Base-by-base conservation (phyloP, 2,113 vertebrate genomes). In the Leuciscus idus region DNA sequence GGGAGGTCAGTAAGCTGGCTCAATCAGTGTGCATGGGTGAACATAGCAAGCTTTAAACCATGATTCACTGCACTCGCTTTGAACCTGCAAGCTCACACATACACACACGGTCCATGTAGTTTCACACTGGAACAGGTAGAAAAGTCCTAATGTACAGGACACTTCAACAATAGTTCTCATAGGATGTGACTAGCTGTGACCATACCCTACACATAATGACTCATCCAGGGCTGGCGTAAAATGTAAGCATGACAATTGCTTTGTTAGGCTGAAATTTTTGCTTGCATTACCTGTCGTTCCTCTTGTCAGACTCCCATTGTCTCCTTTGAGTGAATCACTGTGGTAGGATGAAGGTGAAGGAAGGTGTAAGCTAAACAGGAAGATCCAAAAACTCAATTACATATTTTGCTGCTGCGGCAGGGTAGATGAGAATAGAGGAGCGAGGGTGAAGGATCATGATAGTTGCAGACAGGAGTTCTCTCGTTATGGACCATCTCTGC, bases 1-100 rank as follows among this genome's bases (percentile, higher is more conserved):
- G 70, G 84, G 83, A 84, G 81, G 84, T 87, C 86, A 82, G 85
- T 89, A 89, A 91, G 86, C 88, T 89, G 85, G 52, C 85, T 86
- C 74, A 86, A 79, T 89, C 66, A 84, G 39, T 39, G 11, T 90
- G 88, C 88, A 88, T 89, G 88, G 80, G 74, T 90, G 89, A 90
- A 86, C 87, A 87, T 84, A 85, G 75, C 81, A 86, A 78, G 89
- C 85, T 88, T 91, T 83, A 87, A 81, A 50, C 74, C 77, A 77
- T 81, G 86, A 90, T 66, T 90, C 88, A 88, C 33, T 88, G 85
- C 86, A 85, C 86, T 85, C 86, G 73, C 83, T 39, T 21, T 81
- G 52, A 86, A 88, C 84, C 72, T 74, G 74, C 82, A 74, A 36
- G 28, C 43, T 76, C 26, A 30, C 83, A 52, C n/a, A 83, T 30